Evolutionary conservation across 2,888 invertebrate species (phyloP).

Genomic region (Xanthostigma xanthostigma): DNA sequence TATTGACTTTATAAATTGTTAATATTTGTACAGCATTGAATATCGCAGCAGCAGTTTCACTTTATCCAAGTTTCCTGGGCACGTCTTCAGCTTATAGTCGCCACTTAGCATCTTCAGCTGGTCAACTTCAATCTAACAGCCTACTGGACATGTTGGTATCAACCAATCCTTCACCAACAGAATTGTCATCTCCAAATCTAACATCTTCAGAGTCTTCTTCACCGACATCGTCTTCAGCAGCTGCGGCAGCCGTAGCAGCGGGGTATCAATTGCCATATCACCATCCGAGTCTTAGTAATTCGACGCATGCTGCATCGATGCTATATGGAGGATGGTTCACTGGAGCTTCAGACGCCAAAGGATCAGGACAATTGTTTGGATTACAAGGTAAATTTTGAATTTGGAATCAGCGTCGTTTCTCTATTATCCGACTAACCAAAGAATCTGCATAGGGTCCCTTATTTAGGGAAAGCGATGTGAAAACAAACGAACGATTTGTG

Average conservation of each 20-base stretch:
- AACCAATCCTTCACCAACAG: background rate
- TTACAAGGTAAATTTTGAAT: constrained; percentile 37
- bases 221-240: constrained; percentile 18
- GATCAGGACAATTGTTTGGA: constrained; percentile 36
- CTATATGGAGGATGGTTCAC: constrained; percentile 26
- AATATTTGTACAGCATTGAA: background rate
- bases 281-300: constrained; percentile 1
- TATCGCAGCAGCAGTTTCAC: background rate
- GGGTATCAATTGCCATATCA: constrained; percentile 2
- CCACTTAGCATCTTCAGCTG: too few relatives aligned
- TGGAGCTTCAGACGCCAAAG: constrained; percentile 19
- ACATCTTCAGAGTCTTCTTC: constrained; percentile 16
- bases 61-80: background rate
- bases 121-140: too few relatives aligned
- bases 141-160: background rate
- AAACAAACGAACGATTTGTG: too few relatives aligned
- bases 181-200: constrained; percentile 6
- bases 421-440: too few relatives aligned
- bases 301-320: constrained; percentile 20
- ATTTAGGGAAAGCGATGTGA: too few relatives aligned
- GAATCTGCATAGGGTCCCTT: too few relatives aligned
- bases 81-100: background rate
- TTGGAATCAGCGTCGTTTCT: too few relatives aligned
- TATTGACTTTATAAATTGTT: too few relatives aligned
- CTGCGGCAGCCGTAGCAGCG: constrained; percentile 2